Evolutionary conservation across 2,888 invertebrate species (phyloP), one percentile per base, ranked within the genome.

Genomic region (Drosophila multiciliata): DNA sequence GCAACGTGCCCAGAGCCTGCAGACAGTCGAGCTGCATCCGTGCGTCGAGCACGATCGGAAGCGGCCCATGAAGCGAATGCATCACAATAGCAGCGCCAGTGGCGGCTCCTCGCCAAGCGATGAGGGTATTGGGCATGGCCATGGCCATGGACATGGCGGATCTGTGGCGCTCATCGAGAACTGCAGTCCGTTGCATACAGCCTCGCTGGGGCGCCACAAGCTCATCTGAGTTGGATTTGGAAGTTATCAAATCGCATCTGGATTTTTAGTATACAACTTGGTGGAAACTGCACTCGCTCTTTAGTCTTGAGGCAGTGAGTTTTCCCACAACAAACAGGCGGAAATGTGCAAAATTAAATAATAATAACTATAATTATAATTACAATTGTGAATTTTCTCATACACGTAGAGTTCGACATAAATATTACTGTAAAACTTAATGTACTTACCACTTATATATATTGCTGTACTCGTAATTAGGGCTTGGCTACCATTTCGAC

Each of bases 1-100:
- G 58, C 97, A 97, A 91, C 95, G 97, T 83, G 97, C 97, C 0
- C 95, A 96, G 74, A 97, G 97, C 92, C 94, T 97, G 57, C 97
- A 97, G 89, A 96, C 96, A 0, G 95, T 97, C 9, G 92, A 93
- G 69, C 73, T 92, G 45, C 83, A 86, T 73, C 86, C 90, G 1
- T 87, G 81, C 73, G 65, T 76, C n/a, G 91, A 91, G 35, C 75
- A 78, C 17, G 93, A 93, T n/a, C 91, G 91, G 15, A 93, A 93
- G 69, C 88, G 93, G 29, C 91, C 92, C 36, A 85, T 92, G 69
- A 93, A 93, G 69, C 90, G 93, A 8, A 81, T 92, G 2, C 93
- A 93, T 57, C 88, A 91, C 62, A 92, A 91, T 36, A 89, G 70
- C 23, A 67, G 71, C 40, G 66, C 52, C 45, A 75, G 59, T n/a